Percentiles rank a stretch among this genome's conserved stretches.
phyloP scores from a whole-genome alignment of 2,113 vertebrate genomes.

The Plestiodon gilberti region DNA sequence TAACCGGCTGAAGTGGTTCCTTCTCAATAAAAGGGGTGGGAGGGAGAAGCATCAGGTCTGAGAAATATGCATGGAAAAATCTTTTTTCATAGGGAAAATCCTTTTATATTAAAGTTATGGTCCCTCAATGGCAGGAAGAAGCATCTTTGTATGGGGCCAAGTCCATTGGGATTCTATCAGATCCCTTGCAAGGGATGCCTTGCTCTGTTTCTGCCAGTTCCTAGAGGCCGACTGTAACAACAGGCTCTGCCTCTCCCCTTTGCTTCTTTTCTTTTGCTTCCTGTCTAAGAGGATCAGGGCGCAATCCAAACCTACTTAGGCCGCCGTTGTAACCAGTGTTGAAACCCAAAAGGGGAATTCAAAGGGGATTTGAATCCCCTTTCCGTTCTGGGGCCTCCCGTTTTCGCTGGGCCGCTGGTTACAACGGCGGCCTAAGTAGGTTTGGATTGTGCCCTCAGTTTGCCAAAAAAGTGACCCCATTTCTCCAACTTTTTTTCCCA shows the following conservation, averaged over 20 bases:
- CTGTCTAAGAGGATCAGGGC: background rate
- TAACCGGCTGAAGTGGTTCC: slow-evolving; percentile 32
- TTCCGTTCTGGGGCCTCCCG: no score
- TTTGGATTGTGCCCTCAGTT: no score
- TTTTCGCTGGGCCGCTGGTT: no score
- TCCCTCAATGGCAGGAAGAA: background rate
- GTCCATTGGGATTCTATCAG: background rate
- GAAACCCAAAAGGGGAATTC: no score
- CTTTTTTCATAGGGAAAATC: slow-evolving; percentile 38
- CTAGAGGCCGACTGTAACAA: background rate
- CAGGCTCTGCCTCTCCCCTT: no score
- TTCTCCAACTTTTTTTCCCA: no score
- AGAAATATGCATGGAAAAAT: slow-evolving; percentile 13
- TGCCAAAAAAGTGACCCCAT: no score
- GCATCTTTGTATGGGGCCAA: background rate
- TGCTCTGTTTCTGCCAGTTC: background rate
- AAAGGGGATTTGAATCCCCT: no score
- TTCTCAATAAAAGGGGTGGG: slow-evolving; percentile 49
- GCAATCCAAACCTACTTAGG: no score
- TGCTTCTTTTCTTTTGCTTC: no score
- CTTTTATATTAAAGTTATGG: background rate
- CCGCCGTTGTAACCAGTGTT: no score
- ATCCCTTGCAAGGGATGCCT: background rate
- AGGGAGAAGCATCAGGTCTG: slow-evolving; percentile 38
- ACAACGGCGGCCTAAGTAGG: no score